Base-by-base conservation (phyloP, 2,888 invertebrate species). In the Loripinus fragilis region DNA sequence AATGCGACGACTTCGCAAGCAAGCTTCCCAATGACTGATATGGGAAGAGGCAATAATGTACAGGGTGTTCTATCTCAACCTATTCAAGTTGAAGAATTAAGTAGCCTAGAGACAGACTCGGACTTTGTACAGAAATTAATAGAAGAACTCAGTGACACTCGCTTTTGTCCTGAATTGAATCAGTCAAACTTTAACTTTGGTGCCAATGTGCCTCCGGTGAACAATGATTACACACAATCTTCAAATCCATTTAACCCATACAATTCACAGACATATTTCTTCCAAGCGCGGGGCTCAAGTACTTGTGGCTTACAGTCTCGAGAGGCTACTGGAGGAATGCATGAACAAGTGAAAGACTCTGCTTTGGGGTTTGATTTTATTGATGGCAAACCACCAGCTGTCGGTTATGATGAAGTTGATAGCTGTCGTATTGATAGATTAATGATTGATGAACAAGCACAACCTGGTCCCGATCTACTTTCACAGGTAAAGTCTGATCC, bases 341-440 rank as follows among this genome's bases (percentile, higher is more conserved):
- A n/a, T 15, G 42, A 52, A 41, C 50, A 28, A 10, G 52, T 23
- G 33, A 41, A 38, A 45, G 67, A 41, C 20, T 42, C 3, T 52
- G 66, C 2, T 41, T 50, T 73, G 8, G 52, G n/a, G 30, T 55
- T 74, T 25, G 66, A 70, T 28, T 50, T 30, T 33, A 5, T 70
- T 33, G 70, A 70, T 52, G 70, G 70, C 0, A 23, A 23, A 17
- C 33, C 33, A 33, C 30, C 60, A n/a, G 42, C 55, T 15, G 69
- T 60, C 45, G 79, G 74, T 23, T 72, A 30, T 50, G 79, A 79
- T 74, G 79, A 79, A 52, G 74, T 74, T 7, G 79, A 79, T 52
- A 48, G 45, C 23, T n/a, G 28, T n/a, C 15, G 10, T 10, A 17
- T 60, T 33, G 60, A 33, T 23, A 60, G 17, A 60, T 33, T 60